Percentiles rank a stretch among this genome's conserved stretches.
phyloP scores from a whole-genome alignment of 2,113 vertebrate species.

The Ornithorhynchus anatinus region DNA sequence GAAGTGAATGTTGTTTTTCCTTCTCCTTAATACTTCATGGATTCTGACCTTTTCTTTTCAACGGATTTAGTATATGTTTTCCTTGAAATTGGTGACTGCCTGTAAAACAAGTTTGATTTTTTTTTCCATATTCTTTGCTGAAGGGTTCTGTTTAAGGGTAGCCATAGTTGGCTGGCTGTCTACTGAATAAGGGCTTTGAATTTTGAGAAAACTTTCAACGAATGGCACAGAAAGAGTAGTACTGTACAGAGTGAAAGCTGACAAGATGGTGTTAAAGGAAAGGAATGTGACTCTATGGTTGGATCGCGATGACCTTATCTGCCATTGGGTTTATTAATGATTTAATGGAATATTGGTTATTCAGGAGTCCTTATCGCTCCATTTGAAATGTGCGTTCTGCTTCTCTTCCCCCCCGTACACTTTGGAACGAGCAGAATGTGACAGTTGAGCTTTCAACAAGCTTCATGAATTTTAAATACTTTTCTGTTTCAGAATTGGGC shows the following conservation, averaged over 20 bases:
- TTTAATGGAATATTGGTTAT: conserved; percentile 89
- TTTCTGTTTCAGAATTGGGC: conserved; percentile 86
- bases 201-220: conserved; percentile 65
- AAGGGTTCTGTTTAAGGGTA: conserved; percentile 67
- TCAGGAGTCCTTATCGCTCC: conserved; percentile 77
- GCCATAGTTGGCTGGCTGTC: conserved; percentile 67
- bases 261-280: conserved; percentile 63
- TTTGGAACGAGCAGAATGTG: conserved; percentile 90
- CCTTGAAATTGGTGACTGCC: conserved; percentile 54
- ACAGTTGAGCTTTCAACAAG: conserved; percentile 78
- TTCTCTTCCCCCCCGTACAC: conserved; percentile 81
- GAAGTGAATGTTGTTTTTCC: conserved; percentile 43
- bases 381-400: conserved; percentile 80
- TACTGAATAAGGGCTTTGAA: conserved; percentile 71
- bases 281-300: conserved; percentile 81
- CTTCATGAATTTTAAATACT: conserved; percentile 95
- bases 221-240: conserved; percentile 67
- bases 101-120: conserved; percentile 65
- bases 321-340: conserved; percentile 84
- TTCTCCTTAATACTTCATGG: conserved; percentile 45
- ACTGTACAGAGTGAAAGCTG: conserved; percentile 70
- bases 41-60: conserved; percentile 55
- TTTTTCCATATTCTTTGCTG: conserved; percentile 65
- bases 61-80: conserved; percentile 48
- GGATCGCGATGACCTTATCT: conserved; percentile 82